Percentiles rank a stretch among this genome's conserved stretches.
These are phyloP conservation scores for Cyrtodaria siliqua DNA, from an alignment of 2,888 invertebrate genomes.

Conservation along the genomic window DNA sequence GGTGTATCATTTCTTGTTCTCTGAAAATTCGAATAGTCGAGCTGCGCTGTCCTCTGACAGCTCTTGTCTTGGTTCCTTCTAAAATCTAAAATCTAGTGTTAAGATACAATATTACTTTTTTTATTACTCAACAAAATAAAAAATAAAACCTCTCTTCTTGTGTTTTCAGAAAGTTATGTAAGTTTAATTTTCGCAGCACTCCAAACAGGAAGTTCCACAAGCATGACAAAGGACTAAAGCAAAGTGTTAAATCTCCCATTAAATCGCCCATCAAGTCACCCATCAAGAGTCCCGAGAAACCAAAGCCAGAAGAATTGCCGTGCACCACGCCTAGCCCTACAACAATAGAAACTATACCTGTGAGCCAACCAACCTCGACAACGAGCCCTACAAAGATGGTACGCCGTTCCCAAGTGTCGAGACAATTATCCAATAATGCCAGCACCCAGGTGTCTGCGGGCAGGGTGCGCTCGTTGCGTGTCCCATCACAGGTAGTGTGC, in stretches of 20 bases:
- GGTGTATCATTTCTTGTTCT: no score
- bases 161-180: no score
- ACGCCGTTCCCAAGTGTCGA: constrained; percentile 55
- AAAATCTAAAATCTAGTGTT: no score
- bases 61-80: no score
- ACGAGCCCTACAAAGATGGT: constrained; percentile 62
- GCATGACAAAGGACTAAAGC: constrained; percentile 44
- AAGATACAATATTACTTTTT: no score
- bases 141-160: no score
- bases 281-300: constrained; percentile 41
- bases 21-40: no score
- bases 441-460: constrained; percentile 43
- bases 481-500: constrained; percentile 62
- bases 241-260: constrained; percentile 44
- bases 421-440: constrained; percentile 35
- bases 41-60: no score
- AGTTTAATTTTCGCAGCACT: constrained; percentile 15
- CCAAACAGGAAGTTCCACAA: constrained; percentile 41
- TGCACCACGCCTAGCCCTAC: constrained; percentile 10
- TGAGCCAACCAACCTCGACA: constrained; percentile 31
- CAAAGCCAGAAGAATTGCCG: constrained; percentile 29
- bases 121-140: no score
- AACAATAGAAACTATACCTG: constrained; percentile 30
- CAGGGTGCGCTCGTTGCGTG: constrained; percentile 41
- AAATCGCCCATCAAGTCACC: constrained; percentile 57